Base-by-base conservation (phyloP, 1,140 invertebrate genomes). In the Euwallacea similis region DNA sequence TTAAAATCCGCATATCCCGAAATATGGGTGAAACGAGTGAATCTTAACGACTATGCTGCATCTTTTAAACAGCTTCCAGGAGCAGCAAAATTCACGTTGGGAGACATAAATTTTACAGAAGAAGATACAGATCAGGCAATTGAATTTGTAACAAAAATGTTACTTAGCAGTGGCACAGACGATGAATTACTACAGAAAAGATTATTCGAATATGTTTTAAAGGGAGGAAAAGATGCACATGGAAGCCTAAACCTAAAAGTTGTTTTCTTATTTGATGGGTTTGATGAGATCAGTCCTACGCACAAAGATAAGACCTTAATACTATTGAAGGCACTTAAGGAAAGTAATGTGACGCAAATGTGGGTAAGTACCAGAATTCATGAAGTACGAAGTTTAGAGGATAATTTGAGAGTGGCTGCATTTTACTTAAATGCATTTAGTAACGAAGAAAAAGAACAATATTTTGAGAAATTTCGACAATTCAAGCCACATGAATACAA, bases 271-370 rank as follows among this genome's bases (percentile, higher is more conserved):
- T 63, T 63, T 44, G 61, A 63, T 47, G 61, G 61, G 7, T 63
- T 63, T 43, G 61, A 63, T 46, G 61, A 63, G 47, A 63, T 63
- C n/a, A 63, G 61, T 43, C 61, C 61, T 8, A 47, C 7, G 7
- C 47, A 46, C 16, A 63, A 47, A 47, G 42, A 63, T 15, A 44
- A 63, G 2, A 63, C 61, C n/a, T 15, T 63, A 47, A 63, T 10
- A 46, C 43, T 63, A 7, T 21, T 63, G 43, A 44, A 47, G 7
- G 61, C 61, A 8, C 16, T 63, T 9, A 11, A 63, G 10, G 15
- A 44, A 6, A 46, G 10, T 63, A 11, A 43, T 2, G 13, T 43
- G 8, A 13, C 8, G 7, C n/a, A 47, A 42, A 13, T 63, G n/a
- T 63, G 61, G 61, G 44, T 47, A 2, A 63, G 42, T 16, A 42